These are phyloP conservation scores for Dryococelus australis DNA, from an alignment of 2,888 invertebrate genomes.

Conservation along the genomic window DNA sequence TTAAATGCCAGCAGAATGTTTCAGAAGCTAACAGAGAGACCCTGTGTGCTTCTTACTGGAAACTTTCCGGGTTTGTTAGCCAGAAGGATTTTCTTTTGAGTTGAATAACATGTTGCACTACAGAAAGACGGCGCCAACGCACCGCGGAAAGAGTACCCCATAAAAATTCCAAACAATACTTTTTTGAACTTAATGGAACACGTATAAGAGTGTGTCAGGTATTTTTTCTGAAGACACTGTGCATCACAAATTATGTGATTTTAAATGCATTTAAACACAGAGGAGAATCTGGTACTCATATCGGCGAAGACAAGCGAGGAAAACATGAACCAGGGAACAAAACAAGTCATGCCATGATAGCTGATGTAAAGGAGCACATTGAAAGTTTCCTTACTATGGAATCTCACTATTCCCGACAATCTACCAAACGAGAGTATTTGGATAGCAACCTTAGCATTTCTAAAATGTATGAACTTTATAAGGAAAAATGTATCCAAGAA, in stretches of 20 bases:
- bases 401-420: not conserved
- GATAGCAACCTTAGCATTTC: not conserved
- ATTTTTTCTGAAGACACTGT: not conserved
- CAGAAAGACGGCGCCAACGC: too few relatives aligned
- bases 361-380: not conserved
- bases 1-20: too few relatives aligned
- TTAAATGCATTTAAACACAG: slow-evolving; percentile 18
- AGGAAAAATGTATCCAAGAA: not conserved
- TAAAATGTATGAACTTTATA: slow-evolving; percentile 9
- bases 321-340: slow-evolving; percentile 18
- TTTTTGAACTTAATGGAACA: not conserved
- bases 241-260: not conserved
- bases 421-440: slow-evolving; percentile 18
- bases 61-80: too few relatives aligned
- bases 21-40: too few relatives aligned
- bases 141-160: too few relatives aligned
- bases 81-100: too few relatives aligned
- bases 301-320: not conserved
- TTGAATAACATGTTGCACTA: too few relatives aligned
- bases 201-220: not conserved
- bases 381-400: not conserved
- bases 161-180: too few relatives aligned
- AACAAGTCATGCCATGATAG: not conserved
- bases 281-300: not conserved
- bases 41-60: too few relatives aligned